A percentile compares a stretch with the other conserved stretches of the same genome.
Conservation (phyloP, 2,797 vertebrate genomes). For the Girardinus metallicus region DNA sequence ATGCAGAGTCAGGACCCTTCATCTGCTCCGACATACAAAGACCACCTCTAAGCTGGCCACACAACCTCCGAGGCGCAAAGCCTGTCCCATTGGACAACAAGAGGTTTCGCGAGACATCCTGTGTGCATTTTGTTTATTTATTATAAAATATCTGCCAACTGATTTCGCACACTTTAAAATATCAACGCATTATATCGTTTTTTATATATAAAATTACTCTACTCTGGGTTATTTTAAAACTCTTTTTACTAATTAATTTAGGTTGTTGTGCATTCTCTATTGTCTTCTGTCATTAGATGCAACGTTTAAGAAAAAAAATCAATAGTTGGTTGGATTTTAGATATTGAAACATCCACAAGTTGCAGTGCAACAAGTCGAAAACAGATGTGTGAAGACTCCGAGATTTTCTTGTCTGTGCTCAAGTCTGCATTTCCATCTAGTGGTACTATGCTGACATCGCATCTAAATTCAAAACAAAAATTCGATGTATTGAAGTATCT, state of each 20-base stretch:
- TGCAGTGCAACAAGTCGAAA: neutral
- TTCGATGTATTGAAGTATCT: neutral
- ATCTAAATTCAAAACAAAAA: neutral
- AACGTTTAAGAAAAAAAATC: neutral
- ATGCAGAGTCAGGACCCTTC: conserved; percentile 57
- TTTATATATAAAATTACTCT: neutral
- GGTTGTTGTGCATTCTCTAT: neutral
- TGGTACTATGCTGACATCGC: conserved; percentile 10
- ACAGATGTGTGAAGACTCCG: neutral
- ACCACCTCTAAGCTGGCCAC: conserved; percentile 70
- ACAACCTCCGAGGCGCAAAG: conserved; percentile 40
- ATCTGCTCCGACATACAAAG: conserved; percentile 68
- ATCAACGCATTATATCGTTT: neutral
- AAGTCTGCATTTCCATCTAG: conserved; percentile 44
- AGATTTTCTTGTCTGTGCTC: neutral
- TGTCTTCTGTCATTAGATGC: neutral
- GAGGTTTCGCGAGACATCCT: conserved; percentile 24
- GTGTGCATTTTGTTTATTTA: neutral
- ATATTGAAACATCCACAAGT: neutral
- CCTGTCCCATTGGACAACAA: conserved; percentile 61
- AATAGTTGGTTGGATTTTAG: neutral
- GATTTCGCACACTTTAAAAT: neutral
- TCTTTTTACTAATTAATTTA: neutral
- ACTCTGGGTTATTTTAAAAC: neutral
- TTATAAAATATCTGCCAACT: no score